Base-by-base conservation (phyloP, 1,140 invertebrate genomes). In the Ips nitidus region DNA sequence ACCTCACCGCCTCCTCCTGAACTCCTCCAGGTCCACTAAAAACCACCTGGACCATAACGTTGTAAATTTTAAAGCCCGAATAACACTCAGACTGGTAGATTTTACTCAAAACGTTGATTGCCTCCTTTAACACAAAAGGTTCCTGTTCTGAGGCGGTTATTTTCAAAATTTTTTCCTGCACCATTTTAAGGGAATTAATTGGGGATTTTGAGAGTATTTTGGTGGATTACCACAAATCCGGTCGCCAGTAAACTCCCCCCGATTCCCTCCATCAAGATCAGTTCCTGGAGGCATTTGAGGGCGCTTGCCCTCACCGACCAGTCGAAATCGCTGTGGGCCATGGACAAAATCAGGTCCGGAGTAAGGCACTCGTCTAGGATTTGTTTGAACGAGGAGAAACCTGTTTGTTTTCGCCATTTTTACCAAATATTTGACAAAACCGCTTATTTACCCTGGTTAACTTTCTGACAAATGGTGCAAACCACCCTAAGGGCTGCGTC, bases 161-260 rank as follows among this genome's bases (percentile, higher is more conserved):
- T 53, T 64, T 37, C 56, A 71, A 45, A 40, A 71, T 66, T 66
- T 66, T 71, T 8, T 66, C 63, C 69, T 71, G 22, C 59, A 71
- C 22, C 22, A 22, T 22, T 22, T 22, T 22, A 22, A 69, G 4
- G 22, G 22, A 22, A 22, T 22, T 22, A 52, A 8, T 50, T 50
- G 45, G 7, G 45, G 1, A 50, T 50, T 50, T 50, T 8, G 3
- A 50, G 22, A 1, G 3, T 1, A 50, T 3, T 50, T 50, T 50
- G 2, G 45, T 22, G 22, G 7, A 50, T 41, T 60, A 57, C 53
- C 69, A 8, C 55, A 22, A 50, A 50, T 50, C 22, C 45, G 45
- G 6, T 8, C 45, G 7, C 6, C 2, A 65, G 40, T 5, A 70
- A 39, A 58, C 5, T 58, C 41, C 43, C 36, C 52, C 61, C 69